phyloP scores from a whole-genome alignment of 2,113 vertebrate species.

The Ciconia boyciana region DNA sequence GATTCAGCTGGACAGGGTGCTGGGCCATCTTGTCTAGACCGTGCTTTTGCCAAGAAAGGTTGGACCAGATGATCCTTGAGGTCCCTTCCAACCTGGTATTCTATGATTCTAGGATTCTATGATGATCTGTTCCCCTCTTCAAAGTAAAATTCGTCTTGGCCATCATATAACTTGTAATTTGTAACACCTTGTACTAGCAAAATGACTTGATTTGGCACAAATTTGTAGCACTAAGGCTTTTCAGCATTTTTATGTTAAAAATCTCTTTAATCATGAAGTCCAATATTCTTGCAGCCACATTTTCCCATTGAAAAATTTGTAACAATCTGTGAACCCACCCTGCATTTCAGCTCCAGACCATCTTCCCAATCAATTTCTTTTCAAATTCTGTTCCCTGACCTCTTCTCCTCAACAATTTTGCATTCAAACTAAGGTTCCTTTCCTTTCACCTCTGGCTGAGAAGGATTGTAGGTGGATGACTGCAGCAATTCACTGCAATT shows the following conservation, averaged over 20 bases:
- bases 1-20: too few species aligned
- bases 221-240: not conserved
- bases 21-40: too few species aligned
- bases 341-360: not conserved
- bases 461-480: not conserved
- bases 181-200: not conserved
- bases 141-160: not conserved
- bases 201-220: not conserved
- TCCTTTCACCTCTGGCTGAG: not conserved
- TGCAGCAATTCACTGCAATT: not conserved
- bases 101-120: not conserved
- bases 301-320: not conserved
- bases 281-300: not conserved
- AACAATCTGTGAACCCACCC: not conserved
- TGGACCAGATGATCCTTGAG: not conserved
- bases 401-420: not conserved
- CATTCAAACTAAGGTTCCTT: not conserved
- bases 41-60: not conserved
- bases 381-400: not conserved
- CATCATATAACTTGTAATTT: not conserved
- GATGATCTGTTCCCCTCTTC: not conserved
- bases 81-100: not conserved
- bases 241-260: not conserved
- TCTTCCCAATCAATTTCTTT: not conserved
- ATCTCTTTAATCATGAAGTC: not conserved